phyloP scores from a whole-genome alignment of 2,797 vertebrate species.

The Lepus oiostolus region DNA sequence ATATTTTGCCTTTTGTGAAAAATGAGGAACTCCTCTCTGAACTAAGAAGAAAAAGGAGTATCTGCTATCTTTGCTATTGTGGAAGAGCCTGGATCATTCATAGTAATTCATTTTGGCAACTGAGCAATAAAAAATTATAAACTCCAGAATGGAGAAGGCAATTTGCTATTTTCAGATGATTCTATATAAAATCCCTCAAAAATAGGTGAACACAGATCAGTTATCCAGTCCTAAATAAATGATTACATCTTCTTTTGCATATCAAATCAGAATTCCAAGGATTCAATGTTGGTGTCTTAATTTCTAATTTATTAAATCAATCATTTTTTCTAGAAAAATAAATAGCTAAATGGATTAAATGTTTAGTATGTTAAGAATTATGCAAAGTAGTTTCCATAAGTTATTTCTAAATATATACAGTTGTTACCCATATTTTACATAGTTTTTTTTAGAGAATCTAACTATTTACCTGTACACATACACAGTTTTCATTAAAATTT shows the following conservation, averaged over 20 bases:
- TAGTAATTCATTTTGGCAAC: not conserved
- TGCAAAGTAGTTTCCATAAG: not conserved
- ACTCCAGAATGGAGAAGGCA: not conserved
- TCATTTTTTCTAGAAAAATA: conserved; percentile 12
- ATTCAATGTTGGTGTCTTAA: not conserved
- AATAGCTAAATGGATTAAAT: not conserved
- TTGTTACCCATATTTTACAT: not conserved
- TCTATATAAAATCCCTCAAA: not conserved
- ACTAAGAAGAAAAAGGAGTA: not conserved
- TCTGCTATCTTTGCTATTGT: not conserved
- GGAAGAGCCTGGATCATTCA: not conserved
- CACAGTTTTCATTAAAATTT: not conserved
- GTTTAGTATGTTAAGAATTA: not conserved
- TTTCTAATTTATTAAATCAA: not conserved
- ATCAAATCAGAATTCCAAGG: not conserved
- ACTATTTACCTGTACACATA: not conserved
- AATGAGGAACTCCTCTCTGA: not conserved
- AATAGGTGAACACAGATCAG: not conserved
- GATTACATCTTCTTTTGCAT: not conserved
- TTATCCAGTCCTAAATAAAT: not conserved
- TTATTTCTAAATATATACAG: not conserved
- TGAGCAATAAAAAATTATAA: not conserved
- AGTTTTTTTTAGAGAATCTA: not conserved
- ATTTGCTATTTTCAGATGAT: not conserved
- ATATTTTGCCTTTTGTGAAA: not conserved